Percentiles rank a stretch among this genome's conserved stretches.
Conservation (phyloP, 37 sponge, comb jelly and placozoan species). For the Cliona cf. orientalis region DNA sequence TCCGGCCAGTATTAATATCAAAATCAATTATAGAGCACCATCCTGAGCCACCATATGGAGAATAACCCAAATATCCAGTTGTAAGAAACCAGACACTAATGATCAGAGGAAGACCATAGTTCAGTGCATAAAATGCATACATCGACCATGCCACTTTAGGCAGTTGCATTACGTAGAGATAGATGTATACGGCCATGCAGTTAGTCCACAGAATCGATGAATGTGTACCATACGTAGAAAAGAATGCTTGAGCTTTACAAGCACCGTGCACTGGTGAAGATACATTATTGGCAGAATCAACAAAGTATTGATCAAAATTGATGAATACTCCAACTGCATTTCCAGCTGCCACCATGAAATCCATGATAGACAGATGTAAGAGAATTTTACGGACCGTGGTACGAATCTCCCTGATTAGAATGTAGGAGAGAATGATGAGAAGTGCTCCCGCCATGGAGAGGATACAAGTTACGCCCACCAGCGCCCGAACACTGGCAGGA, state of each 20-base stretch:
- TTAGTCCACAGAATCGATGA: constrained; percentile 77
- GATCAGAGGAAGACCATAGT: constrained; percentile 47
- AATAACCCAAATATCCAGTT: constrained; percentile 23
- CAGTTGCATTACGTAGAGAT: constrained; percentile 28
- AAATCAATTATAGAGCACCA: constrained; percentile 63
- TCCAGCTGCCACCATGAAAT: constrained; percentile 52
- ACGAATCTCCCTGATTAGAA: constrained; percentile 38
- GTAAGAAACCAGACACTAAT: constrained; percentile 35
- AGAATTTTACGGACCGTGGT: constrained; percentile 67
- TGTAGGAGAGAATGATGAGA: constrained; percentile 69
- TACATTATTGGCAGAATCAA: background rate
- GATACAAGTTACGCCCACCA: constrained; percentile 38
- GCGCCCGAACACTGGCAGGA: constrained; percentile 1
- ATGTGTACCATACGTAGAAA: constrained; percentile 59
- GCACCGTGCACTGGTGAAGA: background rate
- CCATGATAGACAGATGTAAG: constrained; percentile 72
- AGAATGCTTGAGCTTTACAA: constrained; percentile 24
- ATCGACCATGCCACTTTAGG: background rate
- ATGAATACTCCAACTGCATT: constrained; percentile 44
- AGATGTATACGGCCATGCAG: constrained; percentile 60
- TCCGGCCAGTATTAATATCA: background rate
- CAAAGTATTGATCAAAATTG: constrained; percentile 38
- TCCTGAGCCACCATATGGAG: constrained; percentile 53
- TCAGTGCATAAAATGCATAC: constrained; percentile 21
- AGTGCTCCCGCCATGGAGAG: constrained; percentile 69